These are phyloP conservation scores for Trematocara variabile DNA, from an alignment of 2,113 vertebrate species.

Conservation along the genomic window DNA sequence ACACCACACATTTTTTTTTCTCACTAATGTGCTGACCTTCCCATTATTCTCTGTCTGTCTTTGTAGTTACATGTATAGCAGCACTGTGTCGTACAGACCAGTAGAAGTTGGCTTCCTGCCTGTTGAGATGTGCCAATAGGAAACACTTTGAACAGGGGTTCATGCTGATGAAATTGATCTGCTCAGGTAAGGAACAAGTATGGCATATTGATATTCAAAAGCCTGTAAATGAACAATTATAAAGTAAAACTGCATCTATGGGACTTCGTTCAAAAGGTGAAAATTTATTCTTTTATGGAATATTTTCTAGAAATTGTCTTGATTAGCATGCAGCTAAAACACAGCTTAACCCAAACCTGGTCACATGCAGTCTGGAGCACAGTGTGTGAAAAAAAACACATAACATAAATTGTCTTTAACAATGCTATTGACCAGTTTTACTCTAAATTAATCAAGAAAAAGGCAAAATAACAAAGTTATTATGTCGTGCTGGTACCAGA, in stretches of 20 bases:
- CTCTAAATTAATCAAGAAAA: not conserved
- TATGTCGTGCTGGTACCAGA: not conserved
- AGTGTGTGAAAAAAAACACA: not conserved
- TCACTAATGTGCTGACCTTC: not conserved
- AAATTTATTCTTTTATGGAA: not conserved
- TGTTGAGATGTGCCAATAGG: constrained; percentile 78
- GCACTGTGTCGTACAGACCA: constrained; percentile 68
- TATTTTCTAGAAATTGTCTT: not conserved
- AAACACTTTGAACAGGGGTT: constrained; percentile 75
- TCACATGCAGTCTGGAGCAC: not conserved
- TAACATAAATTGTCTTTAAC: not conserved
- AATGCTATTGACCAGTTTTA: not conserved
- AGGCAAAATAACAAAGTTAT: not conserved
- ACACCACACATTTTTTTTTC: not conserved
- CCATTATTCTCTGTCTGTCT: not conserved
- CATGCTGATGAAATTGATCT: constrained; percentile 87
- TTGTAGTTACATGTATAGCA: constrained; percentile 28
- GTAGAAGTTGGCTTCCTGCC: constrained; percentile 71
- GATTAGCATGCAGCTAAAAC: not conserved
- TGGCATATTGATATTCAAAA: not conserved
- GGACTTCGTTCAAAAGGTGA: rapidly evolving
- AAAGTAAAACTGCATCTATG: not conserved
- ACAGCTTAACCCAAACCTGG: not conserved
- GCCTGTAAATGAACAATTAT: not conserved
- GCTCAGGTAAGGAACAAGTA: constrained; percentile 78